Percentiles rank a stretch among this genome's conserved stretches.
Evolutionary conservation across 2,113 vertebrate genomes (phyloP).

Genomic region (Macrotis lagotis): DNA sequence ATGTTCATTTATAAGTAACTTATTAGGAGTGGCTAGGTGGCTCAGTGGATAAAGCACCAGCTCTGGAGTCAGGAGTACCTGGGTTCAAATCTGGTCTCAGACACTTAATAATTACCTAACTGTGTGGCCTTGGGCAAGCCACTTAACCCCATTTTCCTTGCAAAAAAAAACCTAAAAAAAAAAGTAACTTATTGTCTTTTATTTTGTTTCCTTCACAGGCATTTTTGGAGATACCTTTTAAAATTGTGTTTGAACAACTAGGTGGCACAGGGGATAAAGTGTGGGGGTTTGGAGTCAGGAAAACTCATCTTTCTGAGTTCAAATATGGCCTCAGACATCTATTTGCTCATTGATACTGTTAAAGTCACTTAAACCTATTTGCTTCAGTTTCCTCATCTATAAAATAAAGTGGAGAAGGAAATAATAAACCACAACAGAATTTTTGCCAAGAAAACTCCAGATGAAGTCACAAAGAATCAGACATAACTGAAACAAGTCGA

Average conservation of each 20-base stretch:
- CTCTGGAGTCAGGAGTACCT: no score
- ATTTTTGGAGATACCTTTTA: neutral
- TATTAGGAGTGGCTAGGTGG: no score
- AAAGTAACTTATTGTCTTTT: neutral
- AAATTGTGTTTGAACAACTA: neutral
- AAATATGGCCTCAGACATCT: neutral
- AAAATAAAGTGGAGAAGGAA: neutral
- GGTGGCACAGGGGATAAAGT: neutral
- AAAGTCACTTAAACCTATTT: neutral
- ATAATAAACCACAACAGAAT: neutral
- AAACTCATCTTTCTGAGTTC: neutral
- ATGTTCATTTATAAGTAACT: neutral
- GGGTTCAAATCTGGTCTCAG: no score
- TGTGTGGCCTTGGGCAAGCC: no score
- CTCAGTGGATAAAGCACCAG: no score
- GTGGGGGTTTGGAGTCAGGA: neutral
- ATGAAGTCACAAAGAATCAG: neutral
- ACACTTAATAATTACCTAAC: no score
- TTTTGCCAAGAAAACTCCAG: neutral
- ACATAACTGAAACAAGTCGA: neutral
- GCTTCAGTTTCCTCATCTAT: neutral
- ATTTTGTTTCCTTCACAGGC: neutral
- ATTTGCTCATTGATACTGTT: neutral
- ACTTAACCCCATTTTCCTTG: no score
- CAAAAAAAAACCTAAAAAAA: no score